Conservation (phyloP, 2,113 vertebrate genomes). For the Gavia stellata region DNA sequence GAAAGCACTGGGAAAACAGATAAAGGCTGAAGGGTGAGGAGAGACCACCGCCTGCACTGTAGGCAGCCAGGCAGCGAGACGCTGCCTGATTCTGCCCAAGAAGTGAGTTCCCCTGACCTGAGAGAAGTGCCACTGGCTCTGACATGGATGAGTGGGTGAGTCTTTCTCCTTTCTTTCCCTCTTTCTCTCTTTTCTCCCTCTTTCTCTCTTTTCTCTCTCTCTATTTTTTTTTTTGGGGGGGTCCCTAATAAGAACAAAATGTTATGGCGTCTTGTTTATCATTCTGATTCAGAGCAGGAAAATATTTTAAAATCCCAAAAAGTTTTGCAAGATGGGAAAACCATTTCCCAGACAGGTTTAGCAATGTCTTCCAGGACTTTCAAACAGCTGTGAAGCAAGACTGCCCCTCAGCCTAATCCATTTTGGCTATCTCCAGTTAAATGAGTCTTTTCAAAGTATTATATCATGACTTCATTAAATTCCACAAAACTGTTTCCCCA, state of each 20-base stretch:
- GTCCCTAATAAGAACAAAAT: not conserved
- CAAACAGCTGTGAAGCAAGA: not conserved
- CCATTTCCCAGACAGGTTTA: conserved; percentile 36
- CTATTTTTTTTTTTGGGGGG: rapidly evolving
- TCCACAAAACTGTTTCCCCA: conserved; percentile 32
- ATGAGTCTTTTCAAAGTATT: not conserved
- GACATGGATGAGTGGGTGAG: not conserved
- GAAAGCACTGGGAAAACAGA: not conserved
- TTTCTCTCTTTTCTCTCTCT: not conserved
- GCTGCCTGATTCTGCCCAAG: not conserved
- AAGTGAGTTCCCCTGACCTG: not conserved
- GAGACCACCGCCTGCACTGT: rapidly evolving
- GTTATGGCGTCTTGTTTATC: not conserved
- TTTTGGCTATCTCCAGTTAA: conserved; percentile 1
- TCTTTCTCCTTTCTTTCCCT: not conserved
- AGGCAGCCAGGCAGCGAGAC: not conserved
- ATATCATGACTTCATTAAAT: conserved; percentile 39
- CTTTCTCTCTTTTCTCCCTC: not conserved
- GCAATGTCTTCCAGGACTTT: conserved; percentile 2
- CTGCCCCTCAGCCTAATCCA: not conserved
- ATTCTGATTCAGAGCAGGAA: not conserved
- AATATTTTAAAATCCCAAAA: not conserved
- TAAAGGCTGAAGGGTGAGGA: not conserved
- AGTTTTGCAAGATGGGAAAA: conserved; percentile 33
- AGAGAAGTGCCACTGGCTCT: not conserved